Conservation (phyloP, 2,797 vertebrate species). For the Enteromius paludinosus region DNA sequence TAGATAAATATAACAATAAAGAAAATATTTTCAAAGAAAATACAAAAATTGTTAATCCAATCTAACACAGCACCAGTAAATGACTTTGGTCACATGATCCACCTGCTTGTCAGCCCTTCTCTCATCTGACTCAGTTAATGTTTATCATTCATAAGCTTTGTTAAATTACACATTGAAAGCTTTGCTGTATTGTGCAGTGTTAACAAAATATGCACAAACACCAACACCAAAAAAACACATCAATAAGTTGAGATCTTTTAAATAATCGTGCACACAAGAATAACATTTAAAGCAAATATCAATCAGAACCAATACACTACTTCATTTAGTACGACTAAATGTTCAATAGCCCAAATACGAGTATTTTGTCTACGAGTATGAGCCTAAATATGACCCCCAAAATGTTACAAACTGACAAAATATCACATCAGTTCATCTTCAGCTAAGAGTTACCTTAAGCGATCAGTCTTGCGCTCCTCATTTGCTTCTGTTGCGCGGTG, state of each 20-base stretch:
- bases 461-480: constrained; percentile 23
- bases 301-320: constrained; percentile 1
- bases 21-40: background rate
- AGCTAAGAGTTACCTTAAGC: constrained; percentile 42
- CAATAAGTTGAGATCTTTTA: background rate
- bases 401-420: background rate
- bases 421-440: background rate
- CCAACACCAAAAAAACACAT: too few species aligned
- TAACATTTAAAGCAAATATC: background rate
- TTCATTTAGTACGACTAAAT: background rate
- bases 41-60: background rate
- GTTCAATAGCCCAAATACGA: background rate
- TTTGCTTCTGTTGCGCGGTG: constrained; percentile 47
- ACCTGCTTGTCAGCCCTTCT: constrained; percentile 57
- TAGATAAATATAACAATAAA: background rate
- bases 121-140: constrained; percentile 79
- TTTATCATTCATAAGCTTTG: constrained; percentile 55
- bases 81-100: constrained; percentile 39
- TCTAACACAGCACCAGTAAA: background rate
- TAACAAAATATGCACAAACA: background rate
- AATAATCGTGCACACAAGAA: background rate
- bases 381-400: background rate
- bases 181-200: constrained; percentile 8
- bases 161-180: constrained; percentile 6
- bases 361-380: background rate